Percentiles rank a stretch among this genome's conserved stretches.
These are phyloP conservation scores for Tetropium fuscum DNA, from an alignment of 2,888 invertebrate genomes.

Conservation along the genomic window DNA sequence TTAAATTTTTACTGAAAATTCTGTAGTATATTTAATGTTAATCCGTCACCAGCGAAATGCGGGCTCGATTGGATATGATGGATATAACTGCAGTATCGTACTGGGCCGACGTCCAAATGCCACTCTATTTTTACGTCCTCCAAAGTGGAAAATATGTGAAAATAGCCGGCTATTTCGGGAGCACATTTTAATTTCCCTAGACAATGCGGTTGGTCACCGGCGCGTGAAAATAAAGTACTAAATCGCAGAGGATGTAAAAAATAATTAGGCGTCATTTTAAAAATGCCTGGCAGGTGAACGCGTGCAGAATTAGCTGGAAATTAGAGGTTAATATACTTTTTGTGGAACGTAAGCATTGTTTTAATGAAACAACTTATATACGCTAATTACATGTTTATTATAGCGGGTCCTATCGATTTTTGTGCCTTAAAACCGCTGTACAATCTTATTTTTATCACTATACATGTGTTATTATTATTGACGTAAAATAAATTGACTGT, in stretches of 20 bases:
- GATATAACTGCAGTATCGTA: slow-evolving; percentile 18
- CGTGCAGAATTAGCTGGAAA: not conserved
- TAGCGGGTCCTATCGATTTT: no score
- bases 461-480: no score
- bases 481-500: no score
- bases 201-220: slow-evolving; percentile 10
- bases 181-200: slow-evolving; percentile 2
- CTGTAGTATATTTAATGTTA: no score
- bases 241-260: not conserved
- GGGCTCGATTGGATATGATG: no score
- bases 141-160: slow-evolving; percentile 2
- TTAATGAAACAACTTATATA: no score
- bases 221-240: slow-evolving; percentile 5
- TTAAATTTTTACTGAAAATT: no score
- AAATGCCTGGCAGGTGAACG: slow-evolving; percentile 1
- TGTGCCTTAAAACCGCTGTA: no score
- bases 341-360: no score
- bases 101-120: slow-evolving; percentile 5
- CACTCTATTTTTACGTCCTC: slow-evolving; percentile 11
- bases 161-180: slow-evolving; percentile 9
- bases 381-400: no score
- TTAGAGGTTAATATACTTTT: slow-evolving; percentile 13
- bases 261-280: slow-evolving; percentile 4
- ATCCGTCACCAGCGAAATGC: no score
- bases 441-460: no score